phyloP scores from a whole-genome alignment of 2,113 vertebrate genomes.

The Pluvialis apricaria region DNA sequence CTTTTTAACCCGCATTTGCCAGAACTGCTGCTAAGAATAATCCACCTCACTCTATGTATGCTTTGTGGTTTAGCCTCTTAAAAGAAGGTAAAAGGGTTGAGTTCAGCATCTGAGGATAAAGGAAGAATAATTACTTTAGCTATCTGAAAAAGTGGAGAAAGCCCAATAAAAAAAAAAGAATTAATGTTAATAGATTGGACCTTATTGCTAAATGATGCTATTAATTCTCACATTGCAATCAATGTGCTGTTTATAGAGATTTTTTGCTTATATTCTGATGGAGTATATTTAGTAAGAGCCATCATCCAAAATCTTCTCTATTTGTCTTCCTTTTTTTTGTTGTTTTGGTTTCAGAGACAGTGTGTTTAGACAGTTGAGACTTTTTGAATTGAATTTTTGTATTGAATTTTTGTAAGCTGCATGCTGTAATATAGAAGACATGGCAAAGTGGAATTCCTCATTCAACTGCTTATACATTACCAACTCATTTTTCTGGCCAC shows the following conservation, averaged over 20 bases:
- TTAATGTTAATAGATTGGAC: background rate
- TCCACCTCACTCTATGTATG: conserved; percentile 6
- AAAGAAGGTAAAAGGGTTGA: background rate
- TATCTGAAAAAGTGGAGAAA: background rate
- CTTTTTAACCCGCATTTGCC: background rate
- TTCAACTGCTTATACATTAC: background rate
- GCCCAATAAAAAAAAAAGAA: background rate
- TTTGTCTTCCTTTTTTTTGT: background rate
- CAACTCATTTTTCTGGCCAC: background rate
- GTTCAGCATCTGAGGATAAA: background rate
- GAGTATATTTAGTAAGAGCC: background rate
- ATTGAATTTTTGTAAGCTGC: background rate
- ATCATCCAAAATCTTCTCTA: background rate
- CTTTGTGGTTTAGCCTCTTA: background rate
- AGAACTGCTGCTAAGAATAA: conserved; percentile 39
- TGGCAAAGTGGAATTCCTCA: background rate
- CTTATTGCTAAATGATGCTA: background rate
- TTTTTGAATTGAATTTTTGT: background rate
- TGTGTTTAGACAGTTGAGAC: background rate
- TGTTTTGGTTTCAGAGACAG: background rate
- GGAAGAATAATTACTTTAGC: background rate
- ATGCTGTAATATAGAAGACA: background rate
- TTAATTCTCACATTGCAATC: background rate
- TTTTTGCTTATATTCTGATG: background rate
- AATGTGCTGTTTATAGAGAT: background rate